phyloP scores from a whole-genome alignment of 2,888 invertebrate genomes.

The Pyralis farinalis region DNA sequence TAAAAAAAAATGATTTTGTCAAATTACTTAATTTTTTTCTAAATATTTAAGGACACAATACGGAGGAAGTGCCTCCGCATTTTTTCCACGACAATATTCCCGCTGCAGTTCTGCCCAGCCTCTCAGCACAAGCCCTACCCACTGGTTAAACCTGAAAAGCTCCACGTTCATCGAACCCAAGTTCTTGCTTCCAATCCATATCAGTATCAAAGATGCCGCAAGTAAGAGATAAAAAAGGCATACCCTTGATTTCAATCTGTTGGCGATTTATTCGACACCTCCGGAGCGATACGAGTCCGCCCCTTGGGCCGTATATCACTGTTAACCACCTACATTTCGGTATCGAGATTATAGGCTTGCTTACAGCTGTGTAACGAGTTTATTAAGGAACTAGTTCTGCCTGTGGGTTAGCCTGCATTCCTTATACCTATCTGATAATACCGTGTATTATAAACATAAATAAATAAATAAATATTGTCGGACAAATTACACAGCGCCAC shows the following conservation, averaged over 20 bases:
- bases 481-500: no score
- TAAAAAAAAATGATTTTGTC: no score
- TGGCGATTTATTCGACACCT: conserved; percentile 24
- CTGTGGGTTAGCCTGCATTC: no score
- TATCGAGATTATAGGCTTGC: conserved; percentile 9
- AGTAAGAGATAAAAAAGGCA: conserved; percentile 3
- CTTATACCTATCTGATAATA: no score
- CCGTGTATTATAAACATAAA: no score
- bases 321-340: conserved; percentile 4
- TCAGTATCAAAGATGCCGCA: conserved; percentile 13
- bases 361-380: conserved; percentile 4
- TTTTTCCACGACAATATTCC: no score
- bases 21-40: no score
- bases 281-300: conserved; percentile 13
- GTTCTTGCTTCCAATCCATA: conserved; percentile 6
- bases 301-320: conserved; percentile 15
- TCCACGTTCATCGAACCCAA: background rate
- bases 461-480: no score
- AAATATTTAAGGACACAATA: no score
- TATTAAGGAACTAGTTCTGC: background rate
- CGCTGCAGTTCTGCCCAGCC: no score
- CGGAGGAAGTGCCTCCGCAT: no score
- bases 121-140: no score
- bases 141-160: background rate
- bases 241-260: conserved; percentile 20